Conservation (phyloP, 2,113 vertebrate species). For the Indri indri region DNA sequence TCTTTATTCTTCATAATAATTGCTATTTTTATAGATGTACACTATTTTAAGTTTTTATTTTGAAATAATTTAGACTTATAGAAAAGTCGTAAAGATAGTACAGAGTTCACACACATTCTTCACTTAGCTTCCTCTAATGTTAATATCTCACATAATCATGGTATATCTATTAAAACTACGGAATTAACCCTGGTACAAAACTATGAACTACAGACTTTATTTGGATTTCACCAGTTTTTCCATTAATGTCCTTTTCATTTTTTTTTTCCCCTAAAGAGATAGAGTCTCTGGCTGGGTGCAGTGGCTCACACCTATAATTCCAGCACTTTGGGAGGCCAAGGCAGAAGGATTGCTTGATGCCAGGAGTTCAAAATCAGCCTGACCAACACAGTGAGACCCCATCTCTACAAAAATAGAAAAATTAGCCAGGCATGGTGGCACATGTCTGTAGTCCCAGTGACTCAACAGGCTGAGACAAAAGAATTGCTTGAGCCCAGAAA, state of each 20-base stretch:
- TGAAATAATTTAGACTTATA: conserved; percentile 24
- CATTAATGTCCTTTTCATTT: background rate
- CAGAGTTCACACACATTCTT: background rate
- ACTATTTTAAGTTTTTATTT: conserved; percentile 5
- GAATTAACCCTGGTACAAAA: conserved; percentile 11
- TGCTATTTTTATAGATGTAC: background rate
- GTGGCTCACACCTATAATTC: no score
- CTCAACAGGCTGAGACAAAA: no score
- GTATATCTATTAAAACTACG: conserved; percentile 9
- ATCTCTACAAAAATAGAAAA: no score
- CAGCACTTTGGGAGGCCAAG: no score
- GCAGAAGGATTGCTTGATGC: no score
- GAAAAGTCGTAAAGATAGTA: background rate
- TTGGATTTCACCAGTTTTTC: background rate
- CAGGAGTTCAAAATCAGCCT: no score
- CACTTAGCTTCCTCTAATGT: background rate
- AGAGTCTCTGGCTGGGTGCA: no score
- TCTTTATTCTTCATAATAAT: conserved; percentile 40
- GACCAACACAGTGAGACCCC: no score
- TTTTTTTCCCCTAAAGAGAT: no score
- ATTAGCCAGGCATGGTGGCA: no score
- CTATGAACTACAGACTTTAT: background rate
- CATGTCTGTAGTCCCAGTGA: no score
- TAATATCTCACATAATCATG: background rate
- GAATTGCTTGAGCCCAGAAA: no score